Percentiles rank a stretch among this genome's conserved stretches.
Conservation (phyloP, 2,888 invertebrate genomes). For the Galerucella pusilla region DNA sequence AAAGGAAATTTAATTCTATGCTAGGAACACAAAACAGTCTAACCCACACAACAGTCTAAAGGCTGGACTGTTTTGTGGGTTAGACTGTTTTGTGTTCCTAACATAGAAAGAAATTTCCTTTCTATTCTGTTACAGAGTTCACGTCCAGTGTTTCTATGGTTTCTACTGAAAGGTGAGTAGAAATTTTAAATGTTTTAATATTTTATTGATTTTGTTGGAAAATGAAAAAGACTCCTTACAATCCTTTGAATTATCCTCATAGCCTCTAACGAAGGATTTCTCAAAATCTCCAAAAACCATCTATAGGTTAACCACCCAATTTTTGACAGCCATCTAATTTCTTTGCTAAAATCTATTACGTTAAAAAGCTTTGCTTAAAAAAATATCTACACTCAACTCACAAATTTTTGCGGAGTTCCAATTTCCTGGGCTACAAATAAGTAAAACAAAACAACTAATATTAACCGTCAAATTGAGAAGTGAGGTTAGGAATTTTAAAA, state of each 20-base stretch:
- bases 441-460: not conserved
- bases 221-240: constrained; percentile 67
- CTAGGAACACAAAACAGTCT: too few relatives aligned
- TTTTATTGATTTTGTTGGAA: constrained; percentile 27
- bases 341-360: constrained; percentile 63
- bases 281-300: constrained; percentile 76
- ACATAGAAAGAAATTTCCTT: too few relatives aligned
- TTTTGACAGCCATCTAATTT: constrained; percentile 77
- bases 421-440: constrained; percentile 46
- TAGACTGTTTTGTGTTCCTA: too few relatives aligned
- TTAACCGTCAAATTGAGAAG: too few relatives aligned
- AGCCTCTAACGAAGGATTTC: constrained; percentile 85
- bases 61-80: too few relatives aligned
- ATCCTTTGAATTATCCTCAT: constrained; percentile 84
- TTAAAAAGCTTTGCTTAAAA: not conserved
- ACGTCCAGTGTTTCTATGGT: too few relatives aligned
- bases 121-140: too few relatives aligned
- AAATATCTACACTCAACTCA: constrained; percentile 43
- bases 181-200: not conserved
- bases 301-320: constrained; percentile 82
- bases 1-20: too few relatives aligned
- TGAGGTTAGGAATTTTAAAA: too few relatives aligned
- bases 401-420: constrained; percentile 51
- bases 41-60: too few relatives aligned
- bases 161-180: too few relatives aligned